Evolutionary conservation across 2,797 vertebrate species (phyloP).

Genomic region (Peromyscus melanophrys): DNA sequence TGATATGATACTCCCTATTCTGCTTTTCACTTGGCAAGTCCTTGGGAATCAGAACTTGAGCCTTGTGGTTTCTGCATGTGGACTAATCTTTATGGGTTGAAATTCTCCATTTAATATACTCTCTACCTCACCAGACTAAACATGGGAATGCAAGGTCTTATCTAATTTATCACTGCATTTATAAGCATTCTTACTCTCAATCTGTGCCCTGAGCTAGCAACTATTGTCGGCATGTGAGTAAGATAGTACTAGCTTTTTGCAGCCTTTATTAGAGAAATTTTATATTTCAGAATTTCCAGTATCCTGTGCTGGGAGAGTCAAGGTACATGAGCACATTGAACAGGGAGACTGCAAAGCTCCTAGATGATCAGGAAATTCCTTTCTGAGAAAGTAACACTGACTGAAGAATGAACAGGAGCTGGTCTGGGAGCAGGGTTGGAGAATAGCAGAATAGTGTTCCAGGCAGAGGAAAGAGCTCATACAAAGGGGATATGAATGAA

Average conservation of each 20-base stretch:
- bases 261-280: not conserved
- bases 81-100: not conserved
- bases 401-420: not conserved
- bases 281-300: not conserved
- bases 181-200: not conserved
- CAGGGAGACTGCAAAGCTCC: not conserved
- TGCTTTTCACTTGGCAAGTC: not conserved
- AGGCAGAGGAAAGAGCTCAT: not conserved
- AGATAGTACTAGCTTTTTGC: not conserved
- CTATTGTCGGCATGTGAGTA: fast-evolving
- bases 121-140: not conserved
- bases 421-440: not conserved
- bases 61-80: not conserved
- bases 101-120: not conserved
- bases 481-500: not conserved
- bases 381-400: not conserved
- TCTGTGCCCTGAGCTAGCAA: not conserved
- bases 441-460: not conserved
- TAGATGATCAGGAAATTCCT: not conserved
- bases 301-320: not conserved
- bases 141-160: not conserved
- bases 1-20: not conserved
- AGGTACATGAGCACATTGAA: not conserved
- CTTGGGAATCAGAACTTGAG: not conserved
- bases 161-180: not conserved